Percentiles rank a stretch among this genome's conserved stretches.
phyloP scores from a whole-genome alignment of 2,797 vertebrate species.

The Crossoptilon crossoptilon region DNA sequence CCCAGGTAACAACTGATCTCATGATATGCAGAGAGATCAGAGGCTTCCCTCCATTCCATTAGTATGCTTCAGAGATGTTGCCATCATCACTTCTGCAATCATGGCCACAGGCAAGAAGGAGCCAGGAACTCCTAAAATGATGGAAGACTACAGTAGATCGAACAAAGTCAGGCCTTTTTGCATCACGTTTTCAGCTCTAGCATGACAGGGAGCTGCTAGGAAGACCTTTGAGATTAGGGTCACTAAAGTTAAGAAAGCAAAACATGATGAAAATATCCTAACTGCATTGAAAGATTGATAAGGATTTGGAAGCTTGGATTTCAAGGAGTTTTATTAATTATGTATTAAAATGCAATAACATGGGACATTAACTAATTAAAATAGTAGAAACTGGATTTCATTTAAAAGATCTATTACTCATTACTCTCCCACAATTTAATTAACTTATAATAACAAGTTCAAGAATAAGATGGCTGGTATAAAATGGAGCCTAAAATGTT shows the following conservation, averaged over 20 bases:
- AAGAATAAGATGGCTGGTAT: not conserved
- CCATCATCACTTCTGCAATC: not conserved
- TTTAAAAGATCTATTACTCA: not conserved
- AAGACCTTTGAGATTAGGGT: not conserved
- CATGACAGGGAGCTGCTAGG: not conserved
- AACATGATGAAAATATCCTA: not conserved
- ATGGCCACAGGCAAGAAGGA: not conserved
- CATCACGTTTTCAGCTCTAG: not conserved
- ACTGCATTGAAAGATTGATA: fast-evolving
- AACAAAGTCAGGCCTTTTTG: not conserved
- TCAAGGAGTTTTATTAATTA: not conserved
- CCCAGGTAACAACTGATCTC: fast-evolving
- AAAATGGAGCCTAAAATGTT: not conserved
- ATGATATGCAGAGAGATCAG: not conserved
- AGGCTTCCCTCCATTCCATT: not conserved
- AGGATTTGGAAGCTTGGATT: not conserved
- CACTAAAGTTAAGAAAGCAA: not conserved
- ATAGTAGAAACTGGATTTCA: not conserved
- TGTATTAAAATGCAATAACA: not conserved
- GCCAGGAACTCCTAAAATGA: not conserved
- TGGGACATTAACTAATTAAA: not conserved
- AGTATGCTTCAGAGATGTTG: not conserved
- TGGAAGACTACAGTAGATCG: not conserved
- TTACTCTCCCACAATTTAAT: not conserved
- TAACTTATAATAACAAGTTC: not conserved